Conservation (phyloP, 2,113 vertebrate species). For the Nothocercus nigrocapillus region DNA sequence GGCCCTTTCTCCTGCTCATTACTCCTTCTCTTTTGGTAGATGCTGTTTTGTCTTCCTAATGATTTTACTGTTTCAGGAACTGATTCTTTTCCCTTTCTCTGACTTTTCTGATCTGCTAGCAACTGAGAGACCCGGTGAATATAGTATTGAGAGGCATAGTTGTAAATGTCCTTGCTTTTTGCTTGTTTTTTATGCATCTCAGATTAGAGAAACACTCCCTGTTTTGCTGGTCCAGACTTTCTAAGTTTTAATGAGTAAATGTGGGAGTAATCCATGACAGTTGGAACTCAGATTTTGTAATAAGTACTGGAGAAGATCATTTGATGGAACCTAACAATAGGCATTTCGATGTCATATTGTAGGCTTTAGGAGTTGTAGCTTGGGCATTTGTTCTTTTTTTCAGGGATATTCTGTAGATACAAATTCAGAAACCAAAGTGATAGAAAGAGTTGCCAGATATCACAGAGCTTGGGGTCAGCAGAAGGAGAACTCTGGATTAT, state of each 20-base stretch:
- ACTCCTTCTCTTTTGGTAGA: not conserved
- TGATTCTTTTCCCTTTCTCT: not conserved
- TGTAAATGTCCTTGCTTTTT: not conserved
- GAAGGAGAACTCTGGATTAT: slow-evolving; percentile 74
- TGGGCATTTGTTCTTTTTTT: not conserved
- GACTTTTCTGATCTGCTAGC: not conserved
- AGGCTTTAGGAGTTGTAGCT: not conserved
- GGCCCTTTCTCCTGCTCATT: not conserved
- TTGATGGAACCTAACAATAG: not conserved
- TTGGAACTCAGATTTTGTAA: not conserved
- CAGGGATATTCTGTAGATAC: slow-evolving; percentile 83
- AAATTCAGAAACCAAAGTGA: slow-evolving; percentile 77
- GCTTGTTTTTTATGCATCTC: not conserved
- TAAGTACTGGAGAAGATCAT: not conserved
- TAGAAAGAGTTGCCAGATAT: slow-evolving; percentile 79
- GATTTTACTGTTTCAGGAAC: not conserved
- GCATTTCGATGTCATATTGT: not conserved
- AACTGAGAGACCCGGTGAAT: not conserved
- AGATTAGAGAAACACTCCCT: accelerated
- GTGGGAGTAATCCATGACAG: not conserved
- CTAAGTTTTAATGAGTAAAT: not conserved
- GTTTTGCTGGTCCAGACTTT: not conserved
- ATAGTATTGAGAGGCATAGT: not conserved
- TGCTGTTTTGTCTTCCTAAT: not conserved
- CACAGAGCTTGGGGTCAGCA: slow-evolving; percentile 72